Evolutionary conservation across 1,140 invertebrate species (phyloP).

Genomic region (Coptotermes formosanus): DNA sequence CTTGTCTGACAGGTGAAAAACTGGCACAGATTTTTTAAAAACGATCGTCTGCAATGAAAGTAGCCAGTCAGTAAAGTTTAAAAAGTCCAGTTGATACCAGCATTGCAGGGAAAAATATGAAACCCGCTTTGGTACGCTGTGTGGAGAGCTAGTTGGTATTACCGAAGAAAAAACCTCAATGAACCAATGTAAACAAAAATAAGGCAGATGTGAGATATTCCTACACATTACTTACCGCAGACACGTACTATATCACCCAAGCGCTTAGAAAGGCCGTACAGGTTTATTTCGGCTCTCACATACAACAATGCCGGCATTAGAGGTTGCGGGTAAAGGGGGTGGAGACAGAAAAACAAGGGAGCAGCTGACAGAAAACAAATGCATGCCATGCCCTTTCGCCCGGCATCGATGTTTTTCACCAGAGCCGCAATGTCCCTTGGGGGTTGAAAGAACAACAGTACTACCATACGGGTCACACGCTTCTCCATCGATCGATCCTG

Average conservation of each 20-base stretch:
- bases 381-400: conserved; percentile 1
- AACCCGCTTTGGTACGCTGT: too few species aligned
- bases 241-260: background rate
- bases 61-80: too few species aligned
- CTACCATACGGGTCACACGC: background rate
- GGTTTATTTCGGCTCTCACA: conserved; percentile 15
- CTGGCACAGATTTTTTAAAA: too few species aligned
- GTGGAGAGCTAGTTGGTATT: too few species aligned
- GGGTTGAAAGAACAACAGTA: background rate
- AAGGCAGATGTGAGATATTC: background rate
- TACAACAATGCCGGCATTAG: background rate
- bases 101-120: too few species aligned
- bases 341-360: background rate
- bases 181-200: too few species aligned
- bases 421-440: background rate
- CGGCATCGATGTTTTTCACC: background rate
- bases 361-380: conserved; percentile 15
- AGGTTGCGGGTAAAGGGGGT: background rate
- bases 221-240: background rate
- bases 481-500: background rate
- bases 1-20: too few species aligned
- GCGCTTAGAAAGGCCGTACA: background rate
- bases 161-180: too few species aligned
- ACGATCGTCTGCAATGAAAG: too few species aligned
- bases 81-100: too few species aligned